Evolutionary conservation across 2,888 invertebrate genomes (phyloP).

Genomic region (Stenchaetothrips biformis): DNA sequence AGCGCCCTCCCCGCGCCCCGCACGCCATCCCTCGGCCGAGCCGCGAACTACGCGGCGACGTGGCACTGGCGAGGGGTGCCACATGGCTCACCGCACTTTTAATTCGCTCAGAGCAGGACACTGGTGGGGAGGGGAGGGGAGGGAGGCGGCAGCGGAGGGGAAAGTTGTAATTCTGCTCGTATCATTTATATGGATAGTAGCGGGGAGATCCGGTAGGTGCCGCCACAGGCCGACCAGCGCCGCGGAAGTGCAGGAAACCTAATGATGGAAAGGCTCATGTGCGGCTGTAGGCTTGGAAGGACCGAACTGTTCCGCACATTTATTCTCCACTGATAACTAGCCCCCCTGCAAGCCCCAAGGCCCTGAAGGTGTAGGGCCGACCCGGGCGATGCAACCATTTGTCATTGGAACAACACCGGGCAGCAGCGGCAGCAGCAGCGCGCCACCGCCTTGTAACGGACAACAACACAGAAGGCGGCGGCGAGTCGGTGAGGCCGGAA

Average conservation of each 20-base stretch:
- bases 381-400: too few species aligned
- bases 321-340: too few species aligned
- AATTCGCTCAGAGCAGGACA: neutral
- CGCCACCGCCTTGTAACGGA: too few species aligned
- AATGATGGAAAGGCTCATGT: too few species aligned
- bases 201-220: neutral
- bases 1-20: neutral
- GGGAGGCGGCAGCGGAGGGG: neutral
- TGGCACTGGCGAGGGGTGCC: neutral
- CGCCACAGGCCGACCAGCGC: neutral
- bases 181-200: neutral
- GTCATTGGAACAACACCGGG: too few species aligned
- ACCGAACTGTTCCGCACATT: too few species aligned
- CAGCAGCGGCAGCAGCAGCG: too few species aligned
- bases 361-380: too few species aligned
- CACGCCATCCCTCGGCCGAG: neutral
- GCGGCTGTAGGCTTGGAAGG: too few species aligned
- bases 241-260: too few species aligned
- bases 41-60: neutral
- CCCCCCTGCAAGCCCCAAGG: too few species aligned
- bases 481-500: neutral
- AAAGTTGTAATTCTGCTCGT: neutral
- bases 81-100: conserved; percentile 3
- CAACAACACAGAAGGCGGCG: too few species aligned
- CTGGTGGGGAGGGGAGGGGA: neutral